phyloP scores from a whole-genome alignment of 2,797 vertebrate species.

The Molossus molossus region DNA sequence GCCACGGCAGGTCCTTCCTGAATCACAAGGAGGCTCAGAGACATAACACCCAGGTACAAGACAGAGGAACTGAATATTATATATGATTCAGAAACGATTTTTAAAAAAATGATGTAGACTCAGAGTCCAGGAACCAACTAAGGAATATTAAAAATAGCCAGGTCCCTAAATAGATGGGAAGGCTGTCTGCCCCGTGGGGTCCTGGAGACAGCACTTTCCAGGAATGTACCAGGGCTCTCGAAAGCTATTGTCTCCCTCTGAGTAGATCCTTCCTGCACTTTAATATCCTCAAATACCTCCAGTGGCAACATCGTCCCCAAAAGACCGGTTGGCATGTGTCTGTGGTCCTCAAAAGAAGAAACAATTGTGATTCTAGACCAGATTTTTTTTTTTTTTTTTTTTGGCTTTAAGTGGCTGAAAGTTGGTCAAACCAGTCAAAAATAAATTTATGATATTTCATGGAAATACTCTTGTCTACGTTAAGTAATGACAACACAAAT shows the following conservation, averaged over 20 bases:
- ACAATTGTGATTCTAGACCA: not conserved
- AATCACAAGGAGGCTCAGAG: not conserved
- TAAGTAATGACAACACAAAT: not conserved
- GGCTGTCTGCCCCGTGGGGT: not conserved
- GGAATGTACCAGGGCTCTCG: not conserved
- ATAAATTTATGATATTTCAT: slow-evolving; percentile 18
- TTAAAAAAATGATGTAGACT: slow-evolving; percentile 47
- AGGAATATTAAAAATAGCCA: slow-evolving; percentile 60
- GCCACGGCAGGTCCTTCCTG: not conserved
- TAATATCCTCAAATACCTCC: slow-evolving; percentile 36
- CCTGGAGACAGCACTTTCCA: not conserved
- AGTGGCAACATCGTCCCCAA: not conserved
- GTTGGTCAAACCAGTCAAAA: not conserved
- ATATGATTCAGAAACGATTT: not conserved
- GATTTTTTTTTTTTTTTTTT: not conserved
- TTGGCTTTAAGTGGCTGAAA: not conserved
- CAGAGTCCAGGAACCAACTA: slow-evolving; percentile 45
- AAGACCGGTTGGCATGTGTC: not conserved
- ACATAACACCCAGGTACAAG: not conserved
- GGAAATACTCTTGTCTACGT: slow-evolving; percentile 27
- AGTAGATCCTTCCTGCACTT: slow-evolving; percentile 57
- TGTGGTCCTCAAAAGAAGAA: not conserved
- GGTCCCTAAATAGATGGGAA: not conserved
- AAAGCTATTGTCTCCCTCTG: slow-evolving; percentile 52
- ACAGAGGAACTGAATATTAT: not conserved